These are phyloP conservation scores for Nasonia longicornis DNA, from an alignment of 1,140 invertebrate species.

Conservation along the genomic window DNA sequence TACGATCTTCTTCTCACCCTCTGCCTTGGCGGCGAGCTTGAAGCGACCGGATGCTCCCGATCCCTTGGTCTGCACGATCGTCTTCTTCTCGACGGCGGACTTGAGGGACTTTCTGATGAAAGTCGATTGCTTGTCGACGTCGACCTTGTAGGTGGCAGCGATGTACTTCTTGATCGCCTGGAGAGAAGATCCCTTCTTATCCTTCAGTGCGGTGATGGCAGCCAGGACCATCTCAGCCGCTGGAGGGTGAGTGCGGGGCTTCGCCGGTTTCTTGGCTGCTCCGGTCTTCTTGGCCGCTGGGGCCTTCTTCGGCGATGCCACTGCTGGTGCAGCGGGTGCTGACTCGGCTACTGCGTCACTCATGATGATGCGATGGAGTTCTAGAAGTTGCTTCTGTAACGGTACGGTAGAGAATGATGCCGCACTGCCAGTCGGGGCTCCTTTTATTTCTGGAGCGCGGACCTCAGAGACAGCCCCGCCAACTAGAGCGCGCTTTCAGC, in stretches of 20 bases:
- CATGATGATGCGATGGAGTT: not conserved
- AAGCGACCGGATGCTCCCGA: slow-evolving; percentile 74
- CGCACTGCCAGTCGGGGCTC: not conserved
- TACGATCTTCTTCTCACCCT: slow-evolving; percentile 5
- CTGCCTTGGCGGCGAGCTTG: slow-evolving; percentile 61
- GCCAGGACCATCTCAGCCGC: slow-evolving; percentile 71
- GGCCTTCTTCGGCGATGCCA: slow-evolving; percentile 26
- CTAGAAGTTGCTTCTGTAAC: not conserved
- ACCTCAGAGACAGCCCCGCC: slow-evolving; percentile 1
- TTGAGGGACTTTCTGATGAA: slow-evolving; percentile 75
- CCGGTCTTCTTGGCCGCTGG: slow-evolving; percentile 60
- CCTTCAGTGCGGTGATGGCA: slow-evolving; percentile 73
- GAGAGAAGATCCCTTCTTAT: slow-evolving; percentile 73
- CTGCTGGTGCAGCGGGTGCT: not conserved
- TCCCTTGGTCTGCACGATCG: slow-evolving; percentile 73
- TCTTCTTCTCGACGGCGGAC: slow-evolving; percentile 70
- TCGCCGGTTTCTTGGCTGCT: slow-evolving; percentile 62
- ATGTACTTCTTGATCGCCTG: slow-evolving; percentile 77
- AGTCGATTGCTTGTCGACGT: slow-evolving; percentile 71
- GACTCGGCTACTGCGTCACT: slow-evolving; percentile 15
- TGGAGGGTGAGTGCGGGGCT: slow-evolving; percentile 66
- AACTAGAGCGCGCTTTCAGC: not conserved
- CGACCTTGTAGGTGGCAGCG: slow-evolving; percentile 71
- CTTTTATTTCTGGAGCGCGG: not conserved
- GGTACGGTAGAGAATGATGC: not conserved